phyloP scores from a whole-genome alignment of 2,113 vertebrate species.

The Glareola pratincola region DNA sequence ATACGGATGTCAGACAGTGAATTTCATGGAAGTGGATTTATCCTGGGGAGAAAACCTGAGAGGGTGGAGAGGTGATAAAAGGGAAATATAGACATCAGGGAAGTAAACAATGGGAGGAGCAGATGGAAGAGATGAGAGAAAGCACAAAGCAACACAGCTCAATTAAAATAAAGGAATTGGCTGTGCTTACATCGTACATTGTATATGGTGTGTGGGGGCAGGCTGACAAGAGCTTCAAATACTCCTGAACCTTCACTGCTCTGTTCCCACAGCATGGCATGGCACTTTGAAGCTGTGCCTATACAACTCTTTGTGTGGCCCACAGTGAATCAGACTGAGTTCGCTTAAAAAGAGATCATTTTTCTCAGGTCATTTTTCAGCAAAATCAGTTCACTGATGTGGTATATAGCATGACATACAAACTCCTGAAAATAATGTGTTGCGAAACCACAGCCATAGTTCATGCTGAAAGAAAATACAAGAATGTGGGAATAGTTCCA shows the following conservation, averaged over 20 bases:
- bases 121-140: background rate
- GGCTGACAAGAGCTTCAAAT: background rate
- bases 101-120: background rate
- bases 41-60: background rate
- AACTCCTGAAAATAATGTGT: background rate
- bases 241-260: background rate
- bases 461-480: background rate
- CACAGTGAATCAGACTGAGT: background rate
- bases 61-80: background rate
- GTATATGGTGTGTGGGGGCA: background rate
- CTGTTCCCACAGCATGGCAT: background rate
- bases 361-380: constrained; percentile 45
- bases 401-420: background rate
- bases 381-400: background rate
- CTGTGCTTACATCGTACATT: background rate
- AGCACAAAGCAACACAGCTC: background rate
- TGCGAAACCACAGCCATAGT: background rate
- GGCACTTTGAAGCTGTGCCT: constrained; percentile 13
- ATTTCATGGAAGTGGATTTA: background rate
- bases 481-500: background rate
- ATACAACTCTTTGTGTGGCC: background rate
- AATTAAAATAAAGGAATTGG: background rate
- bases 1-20: background rate
- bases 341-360: background rate
- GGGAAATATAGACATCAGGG: background rate